Conservation (phyloP, 2,888 invertebrate species). For the Cantharis lateralis region DNA sequence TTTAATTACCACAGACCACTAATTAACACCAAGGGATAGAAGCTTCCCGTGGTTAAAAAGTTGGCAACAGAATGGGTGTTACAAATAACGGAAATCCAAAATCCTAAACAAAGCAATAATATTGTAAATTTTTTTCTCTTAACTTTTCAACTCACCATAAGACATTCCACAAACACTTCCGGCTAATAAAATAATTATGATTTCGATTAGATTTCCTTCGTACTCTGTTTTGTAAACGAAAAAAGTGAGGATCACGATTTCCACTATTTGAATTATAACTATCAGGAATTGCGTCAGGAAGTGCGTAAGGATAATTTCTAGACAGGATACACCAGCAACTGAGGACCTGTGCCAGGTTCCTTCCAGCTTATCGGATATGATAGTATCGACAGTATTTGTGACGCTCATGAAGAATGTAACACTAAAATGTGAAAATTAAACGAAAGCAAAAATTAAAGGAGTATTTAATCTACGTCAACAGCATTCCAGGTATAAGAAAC, state of each 20-base stretch:
- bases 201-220: conserved; percentile 64
- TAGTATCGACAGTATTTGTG: conserved; percentile 79
- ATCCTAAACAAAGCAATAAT: conserved; percentile 61
- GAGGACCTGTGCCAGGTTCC: conserved; percentile 87
- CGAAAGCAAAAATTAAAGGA: not conserved
- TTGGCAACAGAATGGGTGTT: conserved; percentile 80
- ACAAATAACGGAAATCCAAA: conserved; percentile 80
- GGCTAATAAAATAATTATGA: conserved; percentile 68
- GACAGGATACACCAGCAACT: conserved; percentile 81
- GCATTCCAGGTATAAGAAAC: conserved; percentile 84
- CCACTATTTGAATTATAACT: conserved; percentile 69
- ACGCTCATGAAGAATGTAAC: conserved; percentile 85
- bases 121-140: not conserved
- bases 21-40: conserved; percentile 86
- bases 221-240: conserved; percentile 65
- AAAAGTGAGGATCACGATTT: conserved; percentile 67
- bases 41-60: conserved; percentile 84
- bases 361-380: conserved; percentile 79
- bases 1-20: conserved; percentile 68
- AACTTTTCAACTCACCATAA: conserved; percentile 65
- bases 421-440: conserved; percentile 56
- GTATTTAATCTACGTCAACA: conserved; percentile 67
- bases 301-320: conserved; percentile 82
- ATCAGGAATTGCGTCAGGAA: conserved; percentile 76
- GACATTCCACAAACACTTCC: conserved; percentile 85